phyloP scores from a whole-genome alignment of 53 echinoderm and acorn worm genomes.

The Crossaster papposus region DNA sequence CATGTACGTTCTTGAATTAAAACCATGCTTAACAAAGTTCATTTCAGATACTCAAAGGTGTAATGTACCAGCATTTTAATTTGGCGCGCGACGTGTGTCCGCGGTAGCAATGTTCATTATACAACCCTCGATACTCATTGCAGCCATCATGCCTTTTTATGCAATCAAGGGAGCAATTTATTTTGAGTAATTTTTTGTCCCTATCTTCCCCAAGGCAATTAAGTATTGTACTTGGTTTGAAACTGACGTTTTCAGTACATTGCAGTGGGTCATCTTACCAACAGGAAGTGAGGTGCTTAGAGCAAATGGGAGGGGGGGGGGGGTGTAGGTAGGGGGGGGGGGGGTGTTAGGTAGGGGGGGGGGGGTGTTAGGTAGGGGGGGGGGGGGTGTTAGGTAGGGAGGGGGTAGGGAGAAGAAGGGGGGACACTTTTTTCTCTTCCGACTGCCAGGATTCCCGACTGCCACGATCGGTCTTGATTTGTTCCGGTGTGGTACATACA shows the following conservation, averaged over 20 bases:
- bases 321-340: too few relatives aligned
- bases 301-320: not conserved
- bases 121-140: not conserved
- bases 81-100: not conserved
- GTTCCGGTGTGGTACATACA: not conserved
- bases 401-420: too few relatives aligned
- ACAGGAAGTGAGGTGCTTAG: not conserved
- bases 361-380: too few relatives aligned
- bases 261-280: not conserved
- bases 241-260: not conserved
- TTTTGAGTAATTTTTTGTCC: not conserved
- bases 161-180: not conserved
- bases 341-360: too few relatives aligned
- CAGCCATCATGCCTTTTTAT: not conserved
- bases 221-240: not conserved
- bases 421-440: not conserved
- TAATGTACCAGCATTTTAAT: not conserved
- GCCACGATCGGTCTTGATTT: not conserved
- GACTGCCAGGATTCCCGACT: too few relatives aligned
- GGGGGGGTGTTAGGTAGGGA: too few relatives aligned
- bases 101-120: not conserved
- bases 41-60: not conserved
- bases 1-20: not conserved
- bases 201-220: not conserved
- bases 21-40: not conserved